Evolutionary conservation across 1,140 invertebrate genomes (phyloP).

Genomic region (Euura lappo): DNA sequence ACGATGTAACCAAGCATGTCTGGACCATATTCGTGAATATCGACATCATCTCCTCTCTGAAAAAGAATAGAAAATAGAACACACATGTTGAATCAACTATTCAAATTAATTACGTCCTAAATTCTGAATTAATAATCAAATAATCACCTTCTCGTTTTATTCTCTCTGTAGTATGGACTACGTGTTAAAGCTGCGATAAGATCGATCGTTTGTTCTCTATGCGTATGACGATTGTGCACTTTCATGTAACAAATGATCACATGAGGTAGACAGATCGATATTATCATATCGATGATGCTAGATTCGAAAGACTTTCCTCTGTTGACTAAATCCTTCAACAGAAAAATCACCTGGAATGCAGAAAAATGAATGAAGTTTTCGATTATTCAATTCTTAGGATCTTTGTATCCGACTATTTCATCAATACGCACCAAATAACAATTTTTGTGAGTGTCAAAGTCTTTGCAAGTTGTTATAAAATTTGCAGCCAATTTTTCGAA

Average conservation of each 20-base stretch:
- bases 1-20: background rate
- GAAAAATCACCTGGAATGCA: slow-evolving; percentile 44
- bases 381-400: background rate
- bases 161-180: slow-evolving; percentile 43
- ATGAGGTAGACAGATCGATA: slow-evolving; percentile 38
- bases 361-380: background rate
- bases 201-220: slow-evolving; percentile 47
- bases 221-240: slow-evolving; percentile 51
- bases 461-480: slow-evolving; percentile 37
- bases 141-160: slow-evolving; percentile 31
- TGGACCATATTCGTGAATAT: background rate
- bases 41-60: background rate
- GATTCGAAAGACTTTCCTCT: slow-evolving; percentile 34
- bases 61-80: background rate
- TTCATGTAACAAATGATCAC: slow-evolving; percentile 49
- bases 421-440: slow-evolving; percentile 46
- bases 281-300: slow-evolving; percentile 42
- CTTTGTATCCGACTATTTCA: background rate
- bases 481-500: slow-evolving; percentile 44
- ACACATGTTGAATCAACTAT: background rate
- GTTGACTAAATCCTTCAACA: slow-evolving; percentile 46
- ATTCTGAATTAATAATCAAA: background rate
- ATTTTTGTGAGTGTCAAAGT: slow-evolving; percentile 48
- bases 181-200: slow-evolving; percentile 40
- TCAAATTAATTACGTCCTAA: no score